A percentile compares a stretch with the other conserved stretches of the same genome.
These are phyloP conservation scores for Aurelia aurita complex sp. Pacific DNA, from an alignment of 30 jellyfish, hydroid and myxozoan genomes.

Conservation along the genomic window DNA sequence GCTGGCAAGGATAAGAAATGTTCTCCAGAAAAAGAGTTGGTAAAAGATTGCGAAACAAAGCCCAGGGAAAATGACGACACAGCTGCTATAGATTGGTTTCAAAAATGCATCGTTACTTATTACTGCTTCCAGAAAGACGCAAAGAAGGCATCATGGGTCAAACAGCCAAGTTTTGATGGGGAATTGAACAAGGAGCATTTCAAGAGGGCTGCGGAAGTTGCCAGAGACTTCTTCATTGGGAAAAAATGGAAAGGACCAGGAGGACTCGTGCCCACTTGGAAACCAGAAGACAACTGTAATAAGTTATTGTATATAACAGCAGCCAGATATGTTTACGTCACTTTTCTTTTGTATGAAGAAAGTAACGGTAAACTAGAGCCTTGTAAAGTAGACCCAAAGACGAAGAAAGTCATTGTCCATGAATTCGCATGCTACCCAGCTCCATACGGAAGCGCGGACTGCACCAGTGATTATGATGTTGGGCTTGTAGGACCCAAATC, in stretches of 20 bases:
- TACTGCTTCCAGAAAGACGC: neutral
- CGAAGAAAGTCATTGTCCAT: neutral
- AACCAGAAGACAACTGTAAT: constrained; percentile 1
- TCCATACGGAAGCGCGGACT: constrained; percentile 40
- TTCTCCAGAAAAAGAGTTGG: neutral
- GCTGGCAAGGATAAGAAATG: too few species aligned
- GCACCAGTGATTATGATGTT: constrained; percentile 58
- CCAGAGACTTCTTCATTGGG: constrained; percentile 1
- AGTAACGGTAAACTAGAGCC: neutral
- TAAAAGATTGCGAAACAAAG: neutral
- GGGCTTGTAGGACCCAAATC: constrained; percentile 52
- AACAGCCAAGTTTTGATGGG: neutral
- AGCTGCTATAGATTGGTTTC: neutral
- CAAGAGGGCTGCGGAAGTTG: constrained; percentile 4
- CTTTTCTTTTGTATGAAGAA: neutral
- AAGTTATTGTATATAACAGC: constrained; percentile 25
- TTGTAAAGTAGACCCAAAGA: neutral
- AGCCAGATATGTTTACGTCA: constrained; percentile 24
- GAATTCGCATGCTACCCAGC: constrained; percentile 29
- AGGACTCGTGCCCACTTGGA: neutral
- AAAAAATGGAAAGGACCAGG: neutral
- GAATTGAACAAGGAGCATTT: neutral
- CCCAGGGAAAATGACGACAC: neutral
- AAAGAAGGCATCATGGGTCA: neutral
- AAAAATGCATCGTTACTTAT: constrained; percentile 3